Evolutionary conservation across 1,140 invertebrate genomes (phyloP), one percentile per base, ranked within the genome.

Genomic region (Bradysia coprophila): DNA sequence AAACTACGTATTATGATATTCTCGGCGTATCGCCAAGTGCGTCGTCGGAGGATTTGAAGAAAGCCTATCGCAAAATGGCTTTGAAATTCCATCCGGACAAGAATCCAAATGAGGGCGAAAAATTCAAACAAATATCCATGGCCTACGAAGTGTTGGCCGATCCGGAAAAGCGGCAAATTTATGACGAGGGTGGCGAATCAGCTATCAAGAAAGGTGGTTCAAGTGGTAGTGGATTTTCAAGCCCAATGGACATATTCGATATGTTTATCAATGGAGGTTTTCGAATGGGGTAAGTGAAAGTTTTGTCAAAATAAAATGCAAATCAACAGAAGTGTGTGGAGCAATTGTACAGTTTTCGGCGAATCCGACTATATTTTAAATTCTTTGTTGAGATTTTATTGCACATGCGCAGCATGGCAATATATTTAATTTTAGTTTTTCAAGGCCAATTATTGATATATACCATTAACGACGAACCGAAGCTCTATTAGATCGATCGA

Each of bases 181-280:
- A 84, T 59, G 79, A 28, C 24, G 24, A 28, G 24, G 24, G 6
- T 13, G 24, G 24, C 24, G 95, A 98, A 59, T 88, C 98, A 65
- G 94, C 92, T 3, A 72, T 99, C 22, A 98, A 99, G 65, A 95
- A 97, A 63, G 93, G 94, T 40, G 82, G 79, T 28, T 67, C 73
- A 43, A 74, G 75, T 21, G 75, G 76, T 31, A 76, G 79, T 22
- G 71, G 73, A 3, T 81, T 90, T 66, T 83, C 90, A 13, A 93
- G 90, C 34, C 94, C 95, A 0, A 96, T 98, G 89, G 95, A 99
- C 62, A 81, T 99, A 46, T 99, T 99, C 63, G 91, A 98, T 49
- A 94, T 98, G 85, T 96, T 98, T 75, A 98, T 98, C 56, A 84
- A 85, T 1, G 79, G 81, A 40, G 75, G 76, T 21, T 69, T 74